A percentile compares a stretch with the other conserved stretches of the same genome.
These are phyloP conservation scores for Chrysolina haemoptera DNA, from an alignment of 2,888 invertebrate species.

Conservation along the genomic window DNA sequence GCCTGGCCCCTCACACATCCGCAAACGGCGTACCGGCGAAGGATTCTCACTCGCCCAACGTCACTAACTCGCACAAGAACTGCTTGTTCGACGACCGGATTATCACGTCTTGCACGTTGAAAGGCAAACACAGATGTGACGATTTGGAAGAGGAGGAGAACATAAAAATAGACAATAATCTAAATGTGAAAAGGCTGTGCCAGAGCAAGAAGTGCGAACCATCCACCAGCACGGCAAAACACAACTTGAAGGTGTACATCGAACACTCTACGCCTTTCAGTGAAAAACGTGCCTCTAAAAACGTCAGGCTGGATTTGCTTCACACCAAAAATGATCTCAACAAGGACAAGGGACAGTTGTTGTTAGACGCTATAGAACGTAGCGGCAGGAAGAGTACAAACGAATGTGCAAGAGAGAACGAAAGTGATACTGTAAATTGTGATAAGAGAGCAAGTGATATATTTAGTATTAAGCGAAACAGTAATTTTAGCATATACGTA, in stretches of 20 bases:
- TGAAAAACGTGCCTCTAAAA: constrained; percentile 39
- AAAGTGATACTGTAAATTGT: constrained; percentile 64
- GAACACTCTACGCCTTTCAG: constrained; percentile 54
- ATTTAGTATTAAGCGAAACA: constrained; percentile 66
- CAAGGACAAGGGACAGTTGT: constrained; percentile 64
- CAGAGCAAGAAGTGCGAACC: constrained; percentile 54
- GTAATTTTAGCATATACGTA: constrained; percentile 64
- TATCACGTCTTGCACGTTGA: constrained; percentile 78
- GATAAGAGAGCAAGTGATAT: constrained; percentile 69
- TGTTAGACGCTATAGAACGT: constrained; percentile 68
- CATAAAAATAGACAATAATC: constrained; percentile 56
- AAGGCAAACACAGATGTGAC: constrained; percentile 77
- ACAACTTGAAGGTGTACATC: constrained; percentile 55
- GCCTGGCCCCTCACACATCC: constrained; percentile 14
- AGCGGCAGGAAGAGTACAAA: constrained; percentile 60
- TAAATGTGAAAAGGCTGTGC: constrained; percentile 51
- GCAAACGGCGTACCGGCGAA: constrained; percentile 25
- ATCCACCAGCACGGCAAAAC: constrained; percentile 61
- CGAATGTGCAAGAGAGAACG: constrained; percentile 55
- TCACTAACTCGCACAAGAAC: constrained; percentile 27
- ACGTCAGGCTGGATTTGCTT: constrained; percentile 41
- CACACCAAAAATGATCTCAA: constrained; percentile 64
- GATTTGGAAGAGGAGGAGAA: constrained; percentile 80
- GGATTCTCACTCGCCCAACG: constrained; percentile 1
- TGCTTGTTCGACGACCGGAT: constrained; percentile 79